Base-by-base conservation (phyloP, 2,888 invertebrate species). In the Rambutsinella grinnellia region DNA sequence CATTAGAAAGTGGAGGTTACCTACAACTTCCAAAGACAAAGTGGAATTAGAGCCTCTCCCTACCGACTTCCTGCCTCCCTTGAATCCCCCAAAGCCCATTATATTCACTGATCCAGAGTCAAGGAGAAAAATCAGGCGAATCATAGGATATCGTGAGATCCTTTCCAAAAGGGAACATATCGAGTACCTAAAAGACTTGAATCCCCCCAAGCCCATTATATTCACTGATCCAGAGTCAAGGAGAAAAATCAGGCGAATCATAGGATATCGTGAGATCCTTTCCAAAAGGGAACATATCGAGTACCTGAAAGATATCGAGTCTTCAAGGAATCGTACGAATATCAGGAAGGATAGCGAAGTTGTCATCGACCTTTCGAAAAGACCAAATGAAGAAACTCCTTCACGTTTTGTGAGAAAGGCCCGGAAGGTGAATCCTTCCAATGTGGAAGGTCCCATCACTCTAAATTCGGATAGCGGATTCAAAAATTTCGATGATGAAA, bases 121-220 rank as follows among this genome's bases (percentile, higher is more conserved):
- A 10, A 62, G 47, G n/a, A 46, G 62, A 13, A 28, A 53, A 8
- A 46, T 72, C 1, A n/a, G 36, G 21, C 58, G 77, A 24, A 51
- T 77, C 15, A 61, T 60, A 13, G 77, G 77, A 19, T 67, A 51
- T 21, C 47, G 77, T n/a, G 77, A 77, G 49, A 67, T 77, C 21
- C 51, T 58, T 17, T 24, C 51, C 27, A 77, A 77, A 49, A 23
- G 77, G 19, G 65, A 67, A 23, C 49, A 67, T 36, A 23, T 62
- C 0, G 27, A 72, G 17, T 72, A 67, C 44, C 27, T 77, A 10
- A 49, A 58, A 26, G 71, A 70, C 47, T 49, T 67, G 19, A 28
- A 28, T 2, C 24, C 27, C 1, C 36, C 47, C 23, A 62, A 67
- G 15, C 71, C 71, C 2, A 27, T 77, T 1, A 27, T 44, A 3